These are phyloP conservation scores for Trichonephila inaurata DNA, from an alignment of 1,140 invertebrate species.

Conservation along the genomic window DNA sequence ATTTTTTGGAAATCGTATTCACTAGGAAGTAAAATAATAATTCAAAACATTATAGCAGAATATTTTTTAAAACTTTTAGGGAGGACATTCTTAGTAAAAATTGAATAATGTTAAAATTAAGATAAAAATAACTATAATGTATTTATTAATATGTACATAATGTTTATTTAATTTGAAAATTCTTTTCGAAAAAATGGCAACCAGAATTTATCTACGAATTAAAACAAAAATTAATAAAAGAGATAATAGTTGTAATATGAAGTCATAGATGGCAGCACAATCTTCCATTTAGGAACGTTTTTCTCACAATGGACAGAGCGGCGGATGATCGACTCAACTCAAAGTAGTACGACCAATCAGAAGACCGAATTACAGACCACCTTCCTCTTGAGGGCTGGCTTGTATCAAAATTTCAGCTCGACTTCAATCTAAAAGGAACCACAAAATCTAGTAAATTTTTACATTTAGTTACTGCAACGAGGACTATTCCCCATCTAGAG, in stretches of 20 bases:
- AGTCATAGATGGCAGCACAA: conserved; percentile 48
- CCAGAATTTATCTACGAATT: too few relatives aligned
- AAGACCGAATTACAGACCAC: conserved; percentile 46
- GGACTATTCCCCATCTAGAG: conserved; percentile 34
- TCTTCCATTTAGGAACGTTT: not conserved
- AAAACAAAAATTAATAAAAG: too few relatives aligned
- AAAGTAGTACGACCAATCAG: conserved; percentile 67
- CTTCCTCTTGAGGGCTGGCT: conserved; percentile 65
- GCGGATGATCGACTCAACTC: conserved; percentile 45
- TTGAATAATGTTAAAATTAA: too few relatives aligned
- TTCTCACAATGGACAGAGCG: not conserved
- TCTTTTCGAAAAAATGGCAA: too few relatives aligned
- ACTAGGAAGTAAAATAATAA: too few relatives aligned
- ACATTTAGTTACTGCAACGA: conserved; percentile 5
- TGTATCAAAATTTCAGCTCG: conserved; percentile 33
- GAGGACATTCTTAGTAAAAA: too few relatives aligned
- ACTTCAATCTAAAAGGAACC: not conserved
- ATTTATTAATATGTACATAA: too few relatives aligned
- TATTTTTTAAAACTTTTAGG: too few relatives aligned
- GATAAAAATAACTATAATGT: too few relatives aligned
- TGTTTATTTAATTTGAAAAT: too few relatives aligned
- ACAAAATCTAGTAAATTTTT: conserved; percentile 39
- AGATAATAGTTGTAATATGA: not conserved
- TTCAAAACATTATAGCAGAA: too few relatives aligned
- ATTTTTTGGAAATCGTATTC: too few relatives aligned